A percentile compares a stretch with the other conserved stretches of the same genome.
Evolutionary conservation across 2,113 vertebrate genomes (phyloP).

Genomic region (Mungos mungo): DNA sequence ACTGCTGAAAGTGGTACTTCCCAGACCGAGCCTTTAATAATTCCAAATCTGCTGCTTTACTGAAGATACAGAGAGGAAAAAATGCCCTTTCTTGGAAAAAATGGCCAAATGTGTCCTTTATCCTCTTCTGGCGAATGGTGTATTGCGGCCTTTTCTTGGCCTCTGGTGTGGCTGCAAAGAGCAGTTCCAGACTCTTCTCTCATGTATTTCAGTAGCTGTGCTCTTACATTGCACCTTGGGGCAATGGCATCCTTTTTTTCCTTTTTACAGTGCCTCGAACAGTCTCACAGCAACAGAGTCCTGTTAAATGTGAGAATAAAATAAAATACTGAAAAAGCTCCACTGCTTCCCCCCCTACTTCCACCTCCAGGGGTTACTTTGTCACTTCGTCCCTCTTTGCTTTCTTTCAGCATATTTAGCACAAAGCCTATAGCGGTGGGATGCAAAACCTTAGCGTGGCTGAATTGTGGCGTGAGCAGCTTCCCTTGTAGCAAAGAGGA

Average conservation of each 20-base stretch:
- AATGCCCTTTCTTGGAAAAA: neutral
- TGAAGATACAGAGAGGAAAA: neutral
- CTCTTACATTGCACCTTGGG: neutral
- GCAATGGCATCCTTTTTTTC: neutral
- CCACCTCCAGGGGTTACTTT: neutral
- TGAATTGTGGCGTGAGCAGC: neutral
- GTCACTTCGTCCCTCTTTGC: neutral
- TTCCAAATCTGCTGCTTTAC: neutral
- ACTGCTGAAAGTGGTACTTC: neutral
- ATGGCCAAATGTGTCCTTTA: neutral
- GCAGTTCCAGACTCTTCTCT: neutral
- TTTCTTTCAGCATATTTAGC: neutral
- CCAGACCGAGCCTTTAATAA: neutral
- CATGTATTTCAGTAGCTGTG: neutral
- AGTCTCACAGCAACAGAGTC: neutral
- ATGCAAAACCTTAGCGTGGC: neutral
- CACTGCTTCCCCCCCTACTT: neutral
- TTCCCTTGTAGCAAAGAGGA: accelerated
- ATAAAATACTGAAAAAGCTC: conserved; percentile 29
- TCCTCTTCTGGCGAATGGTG: neutral
- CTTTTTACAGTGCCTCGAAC: neutral
- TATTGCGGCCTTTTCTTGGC: neutral
- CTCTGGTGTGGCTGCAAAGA: neutral
- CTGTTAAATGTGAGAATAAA: neutral
- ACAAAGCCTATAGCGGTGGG: neutral